These are phyloP conservation scores for Cathartes aura DNA, from an alignment of 2,113 vertebrate species.

Conservation along the genomic window DNA sequence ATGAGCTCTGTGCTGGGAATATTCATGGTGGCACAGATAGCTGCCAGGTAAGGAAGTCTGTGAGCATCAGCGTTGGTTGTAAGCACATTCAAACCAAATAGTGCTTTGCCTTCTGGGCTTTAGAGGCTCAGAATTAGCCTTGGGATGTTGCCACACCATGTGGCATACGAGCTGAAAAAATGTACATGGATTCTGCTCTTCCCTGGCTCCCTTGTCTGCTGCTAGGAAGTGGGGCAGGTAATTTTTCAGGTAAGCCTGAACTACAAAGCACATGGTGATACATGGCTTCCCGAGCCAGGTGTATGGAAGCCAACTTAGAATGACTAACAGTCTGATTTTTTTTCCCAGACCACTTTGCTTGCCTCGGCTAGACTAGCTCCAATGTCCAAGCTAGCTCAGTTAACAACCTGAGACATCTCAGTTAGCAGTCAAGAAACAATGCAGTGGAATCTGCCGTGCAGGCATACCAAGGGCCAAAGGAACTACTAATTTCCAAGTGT, in stretches of 20 bases:
- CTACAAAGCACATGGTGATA: neutral
- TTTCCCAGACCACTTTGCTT: neutral
- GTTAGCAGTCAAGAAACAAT: neutral
- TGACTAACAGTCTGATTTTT: neutral
- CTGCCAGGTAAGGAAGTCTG: conserved; percentile 85
- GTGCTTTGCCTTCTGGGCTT: neutral
- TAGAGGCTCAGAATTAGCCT: neutral
- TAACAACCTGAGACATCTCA: neutral
- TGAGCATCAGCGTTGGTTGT: neutral
- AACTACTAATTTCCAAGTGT: neutral
- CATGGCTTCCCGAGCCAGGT: fast-evolving
- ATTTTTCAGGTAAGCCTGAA: neutral
- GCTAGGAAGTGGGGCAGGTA: neutral
- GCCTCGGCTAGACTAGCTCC: neutral
- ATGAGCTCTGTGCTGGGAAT: conserved; percentile 91
- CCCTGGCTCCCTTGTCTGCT: neutral
- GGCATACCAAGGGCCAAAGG: neutral
- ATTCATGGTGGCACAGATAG: conserved; percentile 88
- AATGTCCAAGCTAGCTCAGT: neutral
- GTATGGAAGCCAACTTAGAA: neutral
- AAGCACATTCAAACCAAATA: neutral
- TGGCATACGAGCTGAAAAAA: neutral
- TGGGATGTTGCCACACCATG: fast-evolving
- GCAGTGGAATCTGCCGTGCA: neutral
- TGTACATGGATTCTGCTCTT: neutral